Evolutionary conservation across 1,140 invertebrate genomes (phyloP), one percentile per base, ranked within the genome.

Genomic region (Pseudomyrmex concolor): DNA sequence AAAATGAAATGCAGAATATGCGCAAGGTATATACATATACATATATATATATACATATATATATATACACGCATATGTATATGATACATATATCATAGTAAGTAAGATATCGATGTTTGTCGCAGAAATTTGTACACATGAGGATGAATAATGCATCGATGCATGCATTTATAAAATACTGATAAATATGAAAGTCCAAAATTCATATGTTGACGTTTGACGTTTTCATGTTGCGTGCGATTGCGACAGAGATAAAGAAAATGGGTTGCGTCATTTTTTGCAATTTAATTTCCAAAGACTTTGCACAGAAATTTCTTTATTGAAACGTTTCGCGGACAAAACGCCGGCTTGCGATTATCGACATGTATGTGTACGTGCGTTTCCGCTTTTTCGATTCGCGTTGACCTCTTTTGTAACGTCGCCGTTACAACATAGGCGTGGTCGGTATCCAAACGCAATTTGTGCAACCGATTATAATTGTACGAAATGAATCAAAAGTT

Each of bases 41-140:
- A 48, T 34, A 54, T 19, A 8, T 57, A 22, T 15, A 9, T n/a
- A 34, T 34, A 13, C 25, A n/a, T 22, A 13, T 50, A 8, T 62
- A 17, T 50, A 15, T 9, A 7, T n/a, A 13, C 9, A 17, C 17
- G 8, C 15, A 7, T 34, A 34, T 34, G 34, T 34, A 7, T 25
- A 25, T 25, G n/a, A 25, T 25, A 25, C 25, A 3, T 0, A 34
- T 34, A 34, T 34, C 34, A 34, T 34, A 34, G 88, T 92, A 83
- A 91, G 89, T 90, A 83, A 89, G 87, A 91, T 92, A 92, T 92
- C 88, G 89, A 91, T 87, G 86, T 91, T 84, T 59, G 62, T 73
- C 13, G 51, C 59, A 48, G 68, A 45, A 12, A 4, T 50, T 48
- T 86, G 51, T 63, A 25, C 59, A 48, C 57, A 34, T 15, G 50